These are phyloP conservation scores for Drosophila virilis DNA, from an alignment of 1,140 invertebrate species.

Conservation along the genomic window DNA sequence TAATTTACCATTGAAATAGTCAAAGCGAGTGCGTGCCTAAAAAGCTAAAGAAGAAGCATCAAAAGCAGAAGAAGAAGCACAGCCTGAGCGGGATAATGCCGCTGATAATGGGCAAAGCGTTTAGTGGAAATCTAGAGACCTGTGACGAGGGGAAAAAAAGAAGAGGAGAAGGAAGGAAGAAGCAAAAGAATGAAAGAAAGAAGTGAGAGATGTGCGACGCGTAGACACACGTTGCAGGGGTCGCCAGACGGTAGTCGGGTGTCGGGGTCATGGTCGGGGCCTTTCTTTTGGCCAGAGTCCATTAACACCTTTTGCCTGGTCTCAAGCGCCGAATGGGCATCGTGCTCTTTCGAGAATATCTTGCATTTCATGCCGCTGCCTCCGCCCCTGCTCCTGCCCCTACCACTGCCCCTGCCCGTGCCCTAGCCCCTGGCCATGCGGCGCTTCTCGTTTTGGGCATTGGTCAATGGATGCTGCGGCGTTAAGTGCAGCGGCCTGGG, in stretches of 20 bases:
- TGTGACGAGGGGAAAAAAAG: constrained; percentile 11
- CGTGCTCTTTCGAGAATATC: constrained; percentile 43
- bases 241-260: constrained; percentile 3
- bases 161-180: constrained; percentile 25
- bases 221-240: constrained; percentile 29
- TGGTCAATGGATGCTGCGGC: constrained; percentile 30
- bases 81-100: constrained; percentile 29
- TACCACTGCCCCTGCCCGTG: constrained; percentile 4
- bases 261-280: constrained; percentile 35
- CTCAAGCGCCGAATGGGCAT: neutral
- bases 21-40: constrained; percentile 50
- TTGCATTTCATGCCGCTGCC: constrained; percentile 35
- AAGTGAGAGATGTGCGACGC: constrained; percentile 49
- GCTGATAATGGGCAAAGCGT: constrained; percentile 51
- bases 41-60: constrained; percentile 1
- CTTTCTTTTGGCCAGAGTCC: constrained; percentile 45
- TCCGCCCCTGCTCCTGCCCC: constrained; percentile 1
- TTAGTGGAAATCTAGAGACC: constrained; percentile 49
- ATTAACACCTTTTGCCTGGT: constrained; percentile 49
- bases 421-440: constrained; percentile 11
- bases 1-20: constrained; percentile 62
- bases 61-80: neutral
- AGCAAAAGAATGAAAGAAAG: constrained; percentile 18
- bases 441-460: constrained; percentile 28
- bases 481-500: constrained; percentile 25